Conservation (phyloP, 2,113 vertebrate genomes). For the Seriola aureovittata region DNA sequence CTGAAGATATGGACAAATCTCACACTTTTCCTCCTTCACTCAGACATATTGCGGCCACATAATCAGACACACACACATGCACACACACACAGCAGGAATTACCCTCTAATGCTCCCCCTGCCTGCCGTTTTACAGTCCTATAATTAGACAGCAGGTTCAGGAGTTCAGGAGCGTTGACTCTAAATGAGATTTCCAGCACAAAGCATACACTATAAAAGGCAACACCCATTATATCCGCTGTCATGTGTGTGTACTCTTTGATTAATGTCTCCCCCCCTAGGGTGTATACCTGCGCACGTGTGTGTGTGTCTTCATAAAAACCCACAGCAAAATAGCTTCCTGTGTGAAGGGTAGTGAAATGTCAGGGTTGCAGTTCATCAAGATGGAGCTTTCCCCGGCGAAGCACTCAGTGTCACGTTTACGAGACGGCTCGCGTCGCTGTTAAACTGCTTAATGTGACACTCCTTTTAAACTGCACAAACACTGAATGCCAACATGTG, state of each 20-base stretch:
- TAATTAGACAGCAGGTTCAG: constrained; percentile 45
- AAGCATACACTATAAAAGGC: constrained; percentile 10
- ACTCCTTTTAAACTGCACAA: background rate
- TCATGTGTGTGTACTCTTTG: constrained; percentile 10
- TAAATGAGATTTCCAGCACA: constrained; percentile 35
- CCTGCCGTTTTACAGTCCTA: constrained; percentile 16
- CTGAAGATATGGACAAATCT: constrained; percentile 31
- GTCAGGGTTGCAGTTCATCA: constrained; percentile 44
- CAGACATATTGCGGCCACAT: background rate
- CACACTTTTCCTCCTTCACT: background rate
- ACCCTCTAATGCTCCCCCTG: background rate
- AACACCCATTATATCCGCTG: background rate
- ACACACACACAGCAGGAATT: constrained; percentile 28
- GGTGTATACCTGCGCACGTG: background rate
- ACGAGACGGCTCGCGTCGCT: background rate
- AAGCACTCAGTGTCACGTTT: constrained; percentile 32
- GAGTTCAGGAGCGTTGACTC: constrained; percentile 39
- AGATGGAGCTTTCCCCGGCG: background rate
- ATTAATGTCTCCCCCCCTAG: constrained; percentile 10
- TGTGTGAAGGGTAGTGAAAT: constrained; percentile 26
- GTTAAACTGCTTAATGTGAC: constrained; percentile 23
- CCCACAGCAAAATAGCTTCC: background rate
- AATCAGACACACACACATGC: constrained; percentile 19
- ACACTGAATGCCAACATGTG: constrained; percentile 15
- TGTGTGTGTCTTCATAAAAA: constrained; percentile 6